Evolutionary conservation across 1,140 invertebrate genomes (phyloP).

Genomic region (Trialeurodes vaporariorum): DNA sequence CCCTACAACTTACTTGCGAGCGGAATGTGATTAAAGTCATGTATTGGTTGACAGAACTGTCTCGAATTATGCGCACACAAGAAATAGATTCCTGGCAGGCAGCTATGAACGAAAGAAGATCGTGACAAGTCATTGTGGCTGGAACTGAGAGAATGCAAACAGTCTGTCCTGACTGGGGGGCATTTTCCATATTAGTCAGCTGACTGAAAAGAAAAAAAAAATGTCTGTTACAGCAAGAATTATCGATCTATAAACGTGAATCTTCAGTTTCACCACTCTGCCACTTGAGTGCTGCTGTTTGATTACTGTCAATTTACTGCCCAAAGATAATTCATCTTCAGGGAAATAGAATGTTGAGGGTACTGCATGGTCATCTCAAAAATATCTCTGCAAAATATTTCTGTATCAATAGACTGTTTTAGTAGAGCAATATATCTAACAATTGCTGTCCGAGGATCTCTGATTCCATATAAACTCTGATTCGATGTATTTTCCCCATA

Average conservation of each 20-base stretch:
- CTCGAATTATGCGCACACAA: slow-evolving; percentile 82
- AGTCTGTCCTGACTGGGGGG: slow-evolving; percentile 61
- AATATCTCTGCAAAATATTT: no score
- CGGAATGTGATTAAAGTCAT: slow-evolving; percentile 87
- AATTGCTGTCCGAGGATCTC: no score
- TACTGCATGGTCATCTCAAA: no score
- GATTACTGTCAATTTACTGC: no score
- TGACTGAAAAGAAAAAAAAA: slow-evolving; percentile 37
- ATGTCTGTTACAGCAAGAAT: slow-evolving; percentile 13
- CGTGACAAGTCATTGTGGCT: slow-evolving; percentile 81
- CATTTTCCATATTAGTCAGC: slow-evolving; percentile 37
- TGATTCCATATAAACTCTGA: no score
- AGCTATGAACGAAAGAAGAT: slow-evolving; percentile 87
- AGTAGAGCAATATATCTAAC: no score
- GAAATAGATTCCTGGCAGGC: slow-evolving; percentile 82
- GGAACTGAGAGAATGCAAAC: slow-evolving; percentile 88
- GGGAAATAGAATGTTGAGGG: no score
- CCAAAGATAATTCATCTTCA: no score
- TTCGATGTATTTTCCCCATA: no score
- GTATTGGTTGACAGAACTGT: slow-evolving; percentile 85
- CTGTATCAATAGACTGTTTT: no score
- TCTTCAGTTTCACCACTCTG: no score
- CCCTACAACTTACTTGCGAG: slow-evolving; percentile 43
- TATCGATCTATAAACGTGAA: neutral
- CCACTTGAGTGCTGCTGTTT: no score